phyloP scores from a whole-genome alignment of 1,140 invertebrate genomes.

The Leucophenga varia region DNA sequence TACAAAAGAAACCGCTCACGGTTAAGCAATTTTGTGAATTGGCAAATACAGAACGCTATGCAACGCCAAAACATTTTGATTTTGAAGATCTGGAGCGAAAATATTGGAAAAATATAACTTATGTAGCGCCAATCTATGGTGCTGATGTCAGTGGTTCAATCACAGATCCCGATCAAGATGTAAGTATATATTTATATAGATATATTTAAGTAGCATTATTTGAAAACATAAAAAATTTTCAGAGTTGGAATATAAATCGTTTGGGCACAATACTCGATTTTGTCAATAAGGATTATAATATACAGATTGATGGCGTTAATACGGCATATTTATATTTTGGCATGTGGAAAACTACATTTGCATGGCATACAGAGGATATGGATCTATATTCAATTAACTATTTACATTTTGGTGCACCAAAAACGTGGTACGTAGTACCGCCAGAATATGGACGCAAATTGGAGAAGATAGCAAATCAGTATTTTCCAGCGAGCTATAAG shows the following conservation, averaged over 20 bases:
- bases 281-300: slow-evolving; percentile 93
- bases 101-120: slow-evolving; percentile 97
- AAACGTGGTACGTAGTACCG: slow-evolving; percentile 97
- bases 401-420: slow-evolving; percentile 87
- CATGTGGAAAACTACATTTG: slow-evolving; percentile 99
- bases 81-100: slow-evolving; percentile 96
- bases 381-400: slow-evolving; percentile 99
- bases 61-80: slow-evolving; percentile 83
- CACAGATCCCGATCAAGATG: slow-evolving; percentile 76
- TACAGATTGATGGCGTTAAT: slow-evolving; percentile 97
- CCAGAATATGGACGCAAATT: slow-evolving; percentile 91
- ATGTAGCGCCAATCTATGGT: slow-evolving; percentile 90
- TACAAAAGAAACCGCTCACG: slow-evolving; percentile 89
- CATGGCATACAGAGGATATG: slow-evolving; percentile 99
- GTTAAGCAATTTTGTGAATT: slow-evolving; percentile 87
- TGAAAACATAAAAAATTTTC: no score
- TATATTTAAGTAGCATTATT: slow-evolving; percentile 11
- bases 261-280: slow-evolving; percentile 93
- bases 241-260: slow-evolving; percentile 90
- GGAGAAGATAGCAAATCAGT: slow-evolving; percentile 88
- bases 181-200: slow-evolving; percentile 27
- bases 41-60: slow-evolving; percentile 78
- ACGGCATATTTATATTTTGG: slow-evolving; percentile 99
- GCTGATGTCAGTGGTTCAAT: slow-evolving; percentile 97
- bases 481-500: slow-evolving; percentile 84